phyloP scores from a whole-genome alignment of 2,113 vertebrate species.

The Ptychochromis oligacanthus region DNA sequence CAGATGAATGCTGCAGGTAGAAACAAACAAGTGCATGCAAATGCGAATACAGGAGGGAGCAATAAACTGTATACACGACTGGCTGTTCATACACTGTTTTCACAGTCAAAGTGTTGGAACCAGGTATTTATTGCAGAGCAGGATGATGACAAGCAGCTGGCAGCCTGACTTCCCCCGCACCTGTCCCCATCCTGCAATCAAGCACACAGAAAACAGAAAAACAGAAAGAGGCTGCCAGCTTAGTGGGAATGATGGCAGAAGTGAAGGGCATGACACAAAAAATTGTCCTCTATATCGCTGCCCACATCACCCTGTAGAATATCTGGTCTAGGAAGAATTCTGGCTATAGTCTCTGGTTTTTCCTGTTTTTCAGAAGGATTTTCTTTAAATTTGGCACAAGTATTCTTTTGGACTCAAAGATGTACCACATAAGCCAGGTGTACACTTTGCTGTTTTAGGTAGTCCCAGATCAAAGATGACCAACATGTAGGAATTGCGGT shows the following conservation, averaged over 20 bases:
- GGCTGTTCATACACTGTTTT: neutral
- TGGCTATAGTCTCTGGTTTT: neutral
- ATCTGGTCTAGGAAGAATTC: neutral
- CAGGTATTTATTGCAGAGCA: conserved; percentile 1
- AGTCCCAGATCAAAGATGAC: no score
- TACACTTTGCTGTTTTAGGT: no score
- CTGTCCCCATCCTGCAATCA: conserved; percentile 1
- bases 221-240: neutral
- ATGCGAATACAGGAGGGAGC: neutral
- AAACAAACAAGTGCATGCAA: neutral
- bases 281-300: neutral
- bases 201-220: conserved; percentile 1
- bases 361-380: neutral
- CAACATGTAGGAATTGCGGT: no score
- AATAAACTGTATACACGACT: neutral
- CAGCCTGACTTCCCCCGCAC: conserved; percentile 2
- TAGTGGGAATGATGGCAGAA: neutral
- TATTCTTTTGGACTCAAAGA: no score
- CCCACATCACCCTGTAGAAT: neutral
- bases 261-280: conserved; percentile 1
- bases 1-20: neutral
- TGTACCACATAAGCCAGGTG: no score
- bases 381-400: neutral
- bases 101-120: neutral
- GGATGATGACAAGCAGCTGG: conserved; percentile 13